Conservation (phyloP, 1,140 invertebrate species). For the Pararge aegeria region DNA sequence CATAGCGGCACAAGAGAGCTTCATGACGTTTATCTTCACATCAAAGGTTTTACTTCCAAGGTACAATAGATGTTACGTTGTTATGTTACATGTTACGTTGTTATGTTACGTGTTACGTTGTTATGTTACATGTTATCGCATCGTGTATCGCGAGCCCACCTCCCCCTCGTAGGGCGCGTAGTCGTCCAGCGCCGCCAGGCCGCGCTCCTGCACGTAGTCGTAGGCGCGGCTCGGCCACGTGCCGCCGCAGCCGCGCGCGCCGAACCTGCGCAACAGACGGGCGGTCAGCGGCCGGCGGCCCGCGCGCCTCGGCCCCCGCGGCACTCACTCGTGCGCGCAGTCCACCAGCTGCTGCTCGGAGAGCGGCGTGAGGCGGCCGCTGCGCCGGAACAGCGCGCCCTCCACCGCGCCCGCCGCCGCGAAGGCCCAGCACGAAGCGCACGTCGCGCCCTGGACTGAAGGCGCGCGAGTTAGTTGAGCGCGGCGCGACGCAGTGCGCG, state of each 20-base stretch:
- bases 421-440: slow-evolving; percentile 80
- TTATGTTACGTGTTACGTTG: too few species aligned
- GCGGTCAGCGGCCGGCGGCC: too few species aligned
- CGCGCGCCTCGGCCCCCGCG: too few species aligned
- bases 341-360: slow-evolving; percentile 52
- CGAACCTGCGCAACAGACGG: slow-evolving; percentile 26
- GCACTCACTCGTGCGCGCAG: slow-evolving; percentile 44
- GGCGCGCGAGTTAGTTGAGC: neutral
- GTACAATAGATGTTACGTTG: too few species aligned
- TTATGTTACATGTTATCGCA: too few species aligned
- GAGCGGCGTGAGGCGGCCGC: slow-evolving; percentile 40
- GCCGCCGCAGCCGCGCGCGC: slow-evolving; percentile 40
- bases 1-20: too few species aligned
- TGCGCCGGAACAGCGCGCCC: slow-evolving; percentile 79
- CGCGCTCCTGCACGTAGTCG: slow-evolving; percentile 42
- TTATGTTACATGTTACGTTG: too few species aligned
- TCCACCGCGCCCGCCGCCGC: slow-evolving; percentile 84
- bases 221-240: slow-evolving; percentile 54
- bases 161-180: slow-evolving; percentile 43
- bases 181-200: slow-evolving; percentile 42
- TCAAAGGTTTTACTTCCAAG: too few species aligned
- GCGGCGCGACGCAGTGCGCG: neutral
- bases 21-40: too few species aligned
- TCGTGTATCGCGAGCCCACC: slow-evolving; percentile 27
- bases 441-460: slow-evolving; percentile 45